Percentiles rank a stretch among this genome's conserved stretches.
These are phyloP conservation scores for Pyrochroa serraticornis DNA, from an alignment of 2,888 invertebrate genomes.

Conservation along the genomic window DNA sequence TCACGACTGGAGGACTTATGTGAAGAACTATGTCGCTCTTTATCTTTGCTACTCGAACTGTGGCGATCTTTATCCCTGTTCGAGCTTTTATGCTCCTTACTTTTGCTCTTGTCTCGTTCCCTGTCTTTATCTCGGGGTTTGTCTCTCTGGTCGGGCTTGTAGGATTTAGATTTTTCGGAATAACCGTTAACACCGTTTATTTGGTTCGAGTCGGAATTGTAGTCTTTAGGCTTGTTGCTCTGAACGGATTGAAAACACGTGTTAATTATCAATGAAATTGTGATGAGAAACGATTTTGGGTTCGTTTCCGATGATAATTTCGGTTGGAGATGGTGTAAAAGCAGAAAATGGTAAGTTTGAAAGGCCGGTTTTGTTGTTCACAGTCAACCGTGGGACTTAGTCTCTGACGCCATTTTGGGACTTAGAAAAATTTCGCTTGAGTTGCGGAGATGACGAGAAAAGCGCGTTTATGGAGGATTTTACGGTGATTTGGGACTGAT, in stretches of 20 bases:
- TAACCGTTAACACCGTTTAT: constrained; percentile 85
- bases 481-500: constrained; percentile 12
- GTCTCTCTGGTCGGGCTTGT: constrained; percentile 68
- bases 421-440: constrained; percentile 70
- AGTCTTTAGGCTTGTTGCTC: constrained; percentile 44
- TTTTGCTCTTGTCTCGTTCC: constrained; percentile 59
- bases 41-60: constrained; percentile 51
- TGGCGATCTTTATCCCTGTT: constrained; percentile 52
- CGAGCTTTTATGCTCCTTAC: constrained; percentile 47
- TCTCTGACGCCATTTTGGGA: constrained; percentile 88
- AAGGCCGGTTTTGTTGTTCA: not conserved
- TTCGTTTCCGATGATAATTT: no score
- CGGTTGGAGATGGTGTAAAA: not conserved
- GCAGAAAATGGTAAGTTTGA: not conserved
- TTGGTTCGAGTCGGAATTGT: constrained; percentile 59
- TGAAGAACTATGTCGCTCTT: constrained; percentile 54
- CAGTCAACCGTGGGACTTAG: constrained; percentile 64
- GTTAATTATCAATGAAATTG: constrained; percentile 20
- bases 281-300: no score
- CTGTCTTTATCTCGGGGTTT: constrained; percentile 72
- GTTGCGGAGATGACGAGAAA: constrained; percentile 62
- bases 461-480: constrained; percentile 40
- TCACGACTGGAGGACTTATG: constrained; percentile 47
- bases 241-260: constrained; percentile 23
- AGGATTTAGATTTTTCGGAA: constrained; percentile 61